phyloP scores from a whole-genome alignment of 2,797 vertebrate genomes.

The Anguilla pacifica region DNA sequence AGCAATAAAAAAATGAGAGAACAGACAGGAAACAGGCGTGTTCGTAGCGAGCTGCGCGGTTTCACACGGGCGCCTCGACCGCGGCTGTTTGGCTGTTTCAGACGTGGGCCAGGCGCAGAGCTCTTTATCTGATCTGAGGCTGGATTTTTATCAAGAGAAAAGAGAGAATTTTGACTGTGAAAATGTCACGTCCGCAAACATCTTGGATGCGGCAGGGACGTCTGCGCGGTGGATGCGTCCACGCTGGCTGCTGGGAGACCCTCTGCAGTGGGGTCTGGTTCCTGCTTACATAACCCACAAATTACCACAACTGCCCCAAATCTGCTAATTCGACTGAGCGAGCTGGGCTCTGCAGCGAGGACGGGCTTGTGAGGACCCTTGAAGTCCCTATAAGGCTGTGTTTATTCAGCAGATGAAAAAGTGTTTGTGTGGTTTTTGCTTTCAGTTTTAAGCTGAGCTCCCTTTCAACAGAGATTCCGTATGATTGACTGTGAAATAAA shows the following conservation, averaged over 20 bases:
- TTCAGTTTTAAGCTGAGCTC: background rate
- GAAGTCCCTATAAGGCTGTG: background rate
- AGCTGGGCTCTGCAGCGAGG: background rate
- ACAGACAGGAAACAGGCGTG: background rate
- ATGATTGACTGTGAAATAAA: background rate
- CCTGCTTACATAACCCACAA: slow-evolving; percentile 36
- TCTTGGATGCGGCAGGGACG: background rate
- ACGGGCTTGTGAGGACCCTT: too few relatives aligned
- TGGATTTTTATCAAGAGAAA: background rate
- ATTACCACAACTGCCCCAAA: background rate
- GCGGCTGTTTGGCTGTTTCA: slow-evolving; percentile 21
- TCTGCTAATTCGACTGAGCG: background rate
- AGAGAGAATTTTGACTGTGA: background rate
- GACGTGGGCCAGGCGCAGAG: slow-evolving; percentile 8
- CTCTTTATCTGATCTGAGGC: background rate
- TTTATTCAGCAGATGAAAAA: background rate
- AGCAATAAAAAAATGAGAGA: background rate
- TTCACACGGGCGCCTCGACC: slow-evolving; percentile 22
- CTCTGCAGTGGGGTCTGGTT: slow-evolving; percentile 58
- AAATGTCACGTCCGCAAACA: background rate
- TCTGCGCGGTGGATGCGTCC: slow-evolving; percentile 60
- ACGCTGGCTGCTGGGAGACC: slow-evolving; percentile 55
- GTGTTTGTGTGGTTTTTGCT: background rate
- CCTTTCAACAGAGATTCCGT: background rate
- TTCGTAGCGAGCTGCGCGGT: slow-evolving; percentile 38